Evolutionary conservation across 2,888 invertebrate species (phyloP).

Genomic region (Linyphia triangularis): DNA sequence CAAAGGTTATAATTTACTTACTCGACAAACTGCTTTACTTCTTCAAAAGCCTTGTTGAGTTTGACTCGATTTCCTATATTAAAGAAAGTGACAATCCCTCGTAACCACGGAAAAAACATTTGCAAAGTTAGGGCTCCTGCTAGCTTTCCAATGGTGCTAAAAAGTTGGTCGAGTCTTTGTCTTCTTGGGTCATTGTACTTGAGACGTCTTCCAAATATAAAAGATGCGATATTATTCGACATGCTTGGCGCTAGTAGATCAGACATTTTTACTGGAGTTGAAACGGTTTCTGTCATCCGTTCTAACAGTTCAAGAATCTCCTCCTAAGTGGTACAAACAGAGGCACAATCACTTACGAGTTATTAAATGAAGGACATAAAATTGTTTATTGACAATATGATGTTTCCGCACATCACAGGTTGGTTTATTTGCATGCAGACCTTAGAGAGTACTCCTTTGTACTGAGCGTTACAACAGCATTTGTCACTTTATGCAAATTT

Average conservation of each 20-base stretch:
- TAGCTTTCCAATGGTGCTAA: neutral
- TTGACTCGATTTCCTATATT: neutral
- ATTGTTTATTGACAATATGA: no score
- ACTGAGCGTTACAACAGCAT: no score
- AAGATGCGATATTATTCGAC: conserved; percentile 76
- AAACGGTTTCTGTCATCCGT: neutral
- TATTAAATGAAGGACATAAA: no score
- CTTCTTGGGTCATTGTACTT: conserved; percentile 74
- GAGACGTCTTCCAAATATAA: conserved; percentile 76
- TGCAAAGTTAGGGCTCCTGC: conserved; percentile 16
- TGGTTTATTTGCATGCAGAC: no score
- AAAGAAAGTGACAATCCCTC: neutral
- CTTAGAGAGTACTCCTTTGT: no score
- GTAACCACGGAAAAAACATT: conserved; percentile 54
- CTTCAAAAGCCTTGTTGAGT: neutral
- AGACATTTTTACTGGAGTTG: neutral
- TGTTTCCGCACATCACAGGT: no score
- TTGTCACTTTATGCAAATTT: no score
- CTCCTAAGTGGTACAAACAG: conserved; percentile 15
- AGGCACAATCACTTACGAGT: no score
- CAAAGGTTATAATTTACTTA: no score
- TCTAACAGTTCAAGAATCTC: conserved; percentile 54
- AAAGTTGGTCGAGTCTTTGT: conserved; percentile 17
- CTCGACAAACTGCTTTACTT: conserved; percentile 8
- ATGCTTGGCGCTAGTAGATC: conserved; percentile 67